Evolutionary conservation across 2,888 invertebrate genomes (phyloP).

Genomic region (Acanthoscelides obtectus): DNA sequence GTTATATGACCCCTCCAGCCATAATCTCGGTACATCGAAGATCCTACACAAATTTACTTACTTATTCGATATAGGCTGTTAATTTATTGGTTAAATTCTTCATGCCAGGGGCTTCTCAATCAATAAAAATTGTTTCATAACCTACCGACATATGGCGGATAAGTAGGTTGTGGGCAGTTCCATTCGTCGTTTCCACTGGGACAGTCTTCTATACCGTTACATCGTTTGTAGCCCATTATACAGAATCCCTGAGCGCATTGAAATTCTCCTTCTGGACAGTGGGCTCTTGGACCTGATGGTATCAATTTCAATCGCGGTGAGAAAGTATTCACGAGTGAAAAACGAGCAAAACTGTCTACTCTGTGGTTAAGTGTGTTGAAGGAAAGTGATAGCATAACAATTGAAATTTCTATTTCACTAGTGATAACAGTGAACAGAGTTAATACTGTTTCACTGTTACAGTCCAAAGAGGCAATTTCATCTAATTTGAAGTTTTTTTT

Average conservation of each 20-base stretch:
- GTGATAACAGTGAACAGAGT: too few species aligned
- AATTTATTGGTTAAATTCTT: background rate
- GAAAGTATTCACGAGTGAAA: background rate
- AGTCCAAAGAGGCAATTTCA: too few species aligned
- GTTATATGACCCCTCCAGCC: too few species aligned
- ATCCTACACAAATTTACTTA: too few species aligned
- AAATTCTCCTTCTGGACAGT: conserved; percentile 34
- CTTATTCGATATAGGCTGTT: too few species aligned
- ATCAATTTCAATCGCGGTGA: background rate
- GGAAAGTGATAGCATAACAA: background rate
- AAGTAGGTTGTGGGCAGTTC: conserved; percentile 48
- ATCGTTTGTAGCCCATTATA: conserved; percentile 43
- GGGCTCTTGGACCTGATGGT: background rate
- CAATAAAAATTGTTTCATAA: background rate
- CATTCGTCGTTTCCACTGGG: conserved; percentile 51
- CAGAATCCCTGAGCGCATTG: conserved; percentile 55
- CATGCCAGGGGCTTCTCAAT: background rate
- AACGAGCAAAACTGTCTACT: background rate
- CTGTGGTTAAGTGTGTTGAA: background rate
- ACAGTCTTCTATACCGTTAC: conserved; percentile 47
- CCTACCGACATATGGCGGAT: background rate
- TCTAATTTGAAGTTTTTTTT: too few species aligned
- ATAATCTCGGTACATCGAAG: too few species aligned
- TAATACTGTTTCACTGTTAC: too few species aligned
- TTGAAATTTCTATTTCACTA: too few species aligned